Base-by-base conservation (phyloP, 2,797 vertebrate genomes). In the Microhierax caerulescens region DNA sequence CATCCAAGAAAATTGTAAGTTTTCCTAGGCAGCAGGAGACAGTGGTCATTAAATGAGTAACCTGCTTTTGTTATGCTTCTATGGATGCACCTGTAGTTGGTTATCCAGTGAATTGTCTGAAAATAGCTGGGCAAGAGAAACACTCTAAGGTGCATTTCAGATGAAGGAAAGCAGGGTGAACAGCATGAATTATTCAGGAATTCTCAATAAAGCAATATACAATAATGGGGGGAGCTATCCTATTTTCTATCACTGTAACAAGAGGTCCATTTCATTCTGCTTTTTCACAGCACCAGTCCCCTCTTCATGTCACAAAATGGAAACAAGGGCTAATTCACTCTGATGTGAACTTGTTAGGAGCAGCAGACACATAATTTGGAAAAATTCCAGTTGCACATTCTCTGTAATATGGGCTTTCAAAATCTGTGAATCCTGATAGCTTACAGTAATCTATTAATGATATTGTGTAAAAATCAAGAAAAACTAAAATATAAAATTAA, bases 281-380 rank as follows among this genome's bases (percentile, higher is more conserved):
- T 75, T 96, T 93, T 95, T 53, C 80, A 88, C 73, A 88, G 53
- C 7, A 5, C 61, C 81, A 91, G 34, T 64, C 41, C 53, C 37
- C 47, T 93, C 69, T 91, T 85, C 7, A 4, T 48, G 67, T 81
- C 73, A 85, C 34, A 81, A 87, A 96, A 85, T 27, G 36, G 83
- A 94, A 96, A 96, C 92, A 96, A 95, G 91, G 13, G 56, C n/a
- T 92, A 95, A 92, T 93, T 95, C 88, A 81, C 53, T 63, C 68
- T 83, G 24, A 92, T 89, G 78, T 69, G 78, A 89, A 83, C 87
- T 95, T n/a, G 2, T 85, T 91, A 92, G 84, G 80, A 53, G 36
- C 43, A 87, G 50, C 30, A 93, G 72, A 90, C 43, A 18, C 72
- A 51, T 45, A 85, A 90, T 75, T 32, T 94, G 94, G 94, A 97